These are phyloP conservation scores for Gracilinanus agilis DNA, from an alignment of 2,113 vertebrate species.

Conservation along the genomic window DNA sequence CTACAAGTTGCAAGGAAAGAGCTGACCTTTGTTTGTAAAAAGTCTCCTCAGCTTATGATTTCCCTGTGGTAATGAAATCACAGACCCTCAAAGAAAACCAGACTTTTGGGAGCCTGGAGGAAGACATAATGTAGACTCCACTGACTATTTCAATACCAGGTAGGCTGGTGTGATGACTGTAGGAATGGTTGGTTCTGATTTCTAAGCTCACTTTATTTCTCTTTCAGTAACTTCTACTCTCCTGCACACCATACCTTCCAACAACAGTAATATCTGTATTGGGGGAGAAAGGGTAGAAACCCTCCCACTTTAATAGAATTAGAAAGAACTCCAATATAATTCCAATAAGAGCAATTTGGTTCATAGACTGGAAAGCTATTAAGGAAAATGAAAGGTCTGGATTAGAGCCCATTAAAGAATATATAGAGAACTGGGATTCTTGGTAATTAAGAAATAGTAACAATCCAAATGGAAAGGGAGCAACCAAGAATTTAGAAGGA, in stretches of 20 bases:
- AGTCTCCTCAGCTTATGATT: background rate
- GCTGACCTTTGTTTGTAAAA: background rate
- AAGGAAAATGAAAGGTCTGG: constrained; percentile 29
- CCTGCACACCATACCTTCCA: background rate
- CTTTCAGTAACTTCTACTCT: background rate
- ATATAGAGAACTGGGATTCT: constrained; percentile 20
- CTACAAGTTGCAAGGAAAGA: background rate
- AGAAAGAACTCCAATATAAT: constrained; percentile 4
- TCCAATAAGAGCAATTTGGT: background rate
- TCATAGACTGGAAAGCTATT: constrained; percentile 24
- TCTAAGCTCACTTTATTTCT: background rate
- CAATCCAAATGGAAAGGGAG: constrained; percentile 52
- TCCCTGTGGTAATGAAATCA: background rate
- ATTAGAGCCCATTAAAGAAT: constrained; percentile 17
- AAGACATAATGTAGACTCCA: background rate
- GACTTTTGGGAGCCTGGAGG: background rate
- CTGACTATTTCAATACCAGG: background rate
- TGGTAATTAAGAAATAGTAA: constrained; percentile 44
- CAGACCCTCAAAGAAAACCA: background rate
- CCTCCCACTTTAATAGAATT: constrained; percentile 11
- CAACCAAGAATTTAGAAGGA: constrained; percentile 56
- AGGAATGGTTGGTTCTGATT: background rate
- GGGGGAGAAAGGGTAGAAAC: background rate
- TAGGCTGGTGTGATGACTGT: background rate
- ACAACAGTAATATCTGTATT: background rate